Conservation (phyloP, 2,797 vertebrate genomes). For the Falco berigora region DNA sequence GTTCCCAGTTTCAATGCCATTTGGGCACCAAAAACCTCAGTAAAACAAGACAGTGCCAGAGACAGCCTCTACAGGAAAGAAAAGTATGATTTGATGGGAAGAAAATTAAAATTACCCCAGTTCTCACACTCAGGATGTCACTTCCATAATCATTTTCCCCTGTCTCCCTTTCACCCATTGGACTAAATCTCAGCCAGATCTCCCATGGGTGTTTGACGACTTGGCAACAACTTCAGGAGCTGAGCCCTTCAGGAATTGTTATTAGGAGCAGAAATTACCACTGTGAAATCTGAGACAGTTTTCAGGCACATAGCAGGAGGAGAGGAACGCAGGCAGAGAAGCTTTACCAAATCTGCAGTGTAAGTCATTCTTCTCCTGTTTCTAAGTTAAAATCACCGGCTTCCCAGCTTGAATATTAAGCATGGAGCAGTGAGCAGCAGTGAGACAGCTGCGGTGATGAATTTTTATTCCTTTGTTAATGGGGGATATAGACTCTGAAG, state of each 20-base stretch:
- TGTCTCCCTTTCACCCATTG: not conserved
- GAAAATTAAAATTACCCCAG: not conserved
- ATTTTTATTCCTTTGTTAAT: constrained; percentile 13
- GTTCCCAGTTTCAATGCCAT: not conserved
- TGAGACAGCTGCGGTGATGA: not conserved
- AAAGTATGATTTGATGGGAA: not conserved
- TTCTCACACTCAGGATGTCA: not conserved
- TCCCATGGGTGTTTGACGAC: not conserved
- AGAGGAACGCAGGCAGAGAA: not conserved
- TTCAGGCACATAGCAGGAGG: not conserved
- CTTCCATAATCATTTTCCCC: not conserved
- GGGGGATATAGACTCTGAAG: not conserved
- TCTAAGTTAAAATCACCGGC: not conserved
- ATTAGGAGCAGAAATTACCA: not conserved
- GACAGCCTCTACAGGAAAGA: not conserved
- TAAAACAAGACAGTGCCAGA: not conserved
- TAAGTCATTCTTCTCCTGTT: not conserved
- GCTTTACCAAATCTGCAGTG: not conserved
- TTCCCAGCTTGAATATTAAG: constrained; percentile 2
- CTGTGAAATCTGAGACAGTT: not conserved
- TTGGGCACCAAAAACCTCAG: not conserved
- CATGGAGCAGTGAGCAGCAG: not conserved
- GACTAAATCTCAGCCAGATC: not conserved
- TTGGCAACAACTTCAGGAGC: not conserved
- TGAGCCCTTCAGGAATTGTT: not conserved